Evolutionary conservation across 2,888 invertebrate species (phyloP).

Genomic region (Gastracanthus pulcherrimus): DNA sequence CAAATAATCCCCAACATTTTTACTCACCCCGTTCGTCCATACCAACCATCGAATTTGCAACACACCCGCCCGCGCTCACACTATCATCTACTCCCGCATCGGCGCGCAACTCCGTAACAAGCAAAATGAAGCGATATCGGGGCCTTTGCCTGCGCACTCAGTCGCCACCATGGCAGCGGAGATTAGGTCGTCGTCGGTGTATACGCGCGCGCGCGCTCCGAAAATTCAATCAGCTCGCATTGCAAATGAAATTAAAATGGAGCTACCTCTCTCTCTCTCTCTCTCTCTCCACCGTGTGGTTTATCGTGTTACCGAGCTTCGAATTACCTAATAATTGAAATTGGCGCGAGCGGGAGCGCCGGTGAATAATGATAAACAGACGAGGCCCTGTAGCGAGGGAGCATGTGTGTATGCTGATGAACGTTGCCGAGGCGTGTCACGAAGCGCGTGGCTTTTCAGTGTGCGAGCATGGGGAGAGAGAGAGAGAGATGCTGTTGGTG

Average conservation of each 20-base stretch:
- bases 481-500: no score
- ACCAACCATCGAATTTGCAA: not conserved
- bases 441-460: not conserved
- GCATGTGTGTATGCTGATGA: slow-evolving; percentile 1
- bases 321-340: slow-evolving; percentile 62
- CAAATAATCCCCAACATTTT: no score
- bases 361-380: slow-evolving; percentile 35
- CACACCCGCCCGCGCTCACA: not conserved
- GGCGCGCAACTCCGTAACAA: not conserved
- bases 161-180: not conserved
- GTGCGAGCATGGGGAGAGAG: not conserved
- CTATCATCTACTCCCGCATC: not conserved
- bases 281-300: slow-evolving; percentile 47
- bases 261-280: not conserved
- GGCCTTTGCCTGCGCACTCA: not conserved
- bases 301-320: slow-evolving; percentile 60
- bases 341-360: slow-evolving; percentile 38
- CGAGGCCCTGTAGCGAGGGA: not conserved
- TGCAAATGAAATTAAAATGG: slow-evolving; percentile 64
- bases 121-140: slow-evolving; percentile 7
- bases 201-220: not conserved
- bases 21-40: no score
- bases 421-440: not conserved
- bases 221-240: slow-evolving; percentile 60
- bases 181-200: not conserved